Evolutionary conservation across 2,797 vertebrate species (phyloP).

Genomic region (Alouatta caraya): DNA sequence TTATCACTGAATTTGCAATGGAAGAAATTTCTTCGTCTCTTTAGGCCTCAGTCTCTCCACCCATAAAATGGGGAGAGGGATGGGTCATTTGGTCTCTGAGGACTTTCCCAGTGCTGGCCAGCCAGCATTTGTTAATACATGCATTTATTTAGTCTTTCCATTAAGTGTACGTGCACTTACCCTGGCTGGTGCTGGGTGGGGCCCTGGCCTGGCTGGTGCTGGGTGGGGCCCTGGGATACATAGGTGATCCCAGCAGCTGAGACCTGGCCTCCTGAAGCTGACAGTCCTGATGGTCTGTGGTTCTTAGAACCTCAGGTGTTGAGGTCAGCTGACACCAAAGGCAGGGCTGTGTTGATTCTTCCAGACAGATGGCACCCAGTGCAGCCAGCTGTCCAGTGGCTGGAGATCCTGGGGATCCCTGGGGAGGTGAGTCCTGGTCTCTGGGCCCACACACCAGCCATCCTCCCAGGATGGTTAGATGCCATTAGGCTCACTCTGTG

Average conservation of each 20-base stretch:
- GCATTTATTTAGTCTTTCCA: not conserved
- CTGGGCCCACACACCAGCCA: not conserved
- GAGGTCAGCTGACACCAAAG: not conserved
- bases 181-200: not conserved
- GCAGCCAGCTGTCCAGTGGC: not conserved
- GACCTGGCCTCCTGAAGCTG: not conserved
- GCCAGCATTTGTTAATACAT: not conserved
- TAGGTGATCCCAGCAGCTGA: not conserved
- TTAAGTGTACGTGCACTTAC: fast-evolving
- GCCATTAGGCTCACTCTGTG: not conserved
- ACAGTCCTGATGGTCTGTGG: not conserved
- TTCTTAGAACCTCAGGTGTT: not conserved
- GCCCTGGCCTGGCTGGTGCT: too few species aligned
- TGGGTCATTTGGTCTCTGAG: not conserved
- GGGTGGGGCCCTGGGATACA: not conserved
- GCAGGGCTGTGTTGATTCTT: not conserved
- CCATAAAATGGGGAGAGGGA: not conserved
- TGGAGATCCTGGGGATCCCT: not conserved
- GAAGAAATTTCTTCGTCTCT: not conserved
- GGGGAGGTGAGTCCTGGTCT: not conserved
- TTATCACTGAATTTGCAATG: not conserved
- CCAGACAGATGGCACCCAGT: not conserved
- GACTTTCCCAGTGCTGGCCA: not conserved
- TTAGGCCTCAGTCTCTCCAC: not conserved
- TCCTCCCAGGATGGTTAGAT: too few species aligned